These are phyloP conservation scores for Pelecanus crispus DNA, from an alignment of 2,113 vertebrate genomes.

Conservation along the genomic window DNA sequence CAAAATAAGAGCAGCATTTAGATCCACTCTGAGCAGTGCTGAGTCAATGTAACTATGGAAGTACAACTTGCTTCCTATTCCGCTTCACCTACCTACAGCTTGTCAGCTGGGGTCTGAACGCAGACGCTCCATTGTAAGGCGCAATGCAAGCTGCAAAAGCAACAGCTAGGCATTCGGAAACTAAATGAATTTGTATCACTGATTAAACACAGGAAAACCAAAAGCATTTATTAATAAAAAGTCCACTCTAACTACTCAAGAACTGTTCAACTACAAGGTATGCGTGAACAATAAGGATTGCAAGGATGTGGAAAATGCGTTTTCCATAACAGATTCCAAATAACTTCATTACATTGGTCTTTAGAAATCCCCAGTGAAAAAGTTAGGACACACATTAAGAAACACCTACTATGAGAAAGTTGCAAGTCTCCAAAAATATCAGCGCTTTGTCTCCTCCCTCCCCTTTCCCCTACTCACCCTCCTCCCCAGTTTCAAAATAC, in stretches of 20 bases:
- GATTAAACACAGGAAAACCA: neutral
- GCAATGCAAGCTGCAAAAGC: neutral
- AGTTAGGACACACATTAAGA: neutral
- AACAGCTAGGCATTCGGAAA: neutral
- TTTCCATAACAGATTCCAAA: neutral
- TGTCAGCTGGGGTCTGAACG: neutral
- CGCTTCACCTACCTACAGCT: neutral
- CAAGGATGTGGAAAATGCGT: neutral
- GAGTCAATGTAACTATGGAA: constrained; percentile 1
- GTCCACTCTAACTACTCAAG: neutral
- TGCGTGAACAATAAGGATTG: accelerated
- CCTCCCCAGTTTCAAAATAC: constrained; percentile 34
- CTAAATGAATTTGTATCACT: neutral
- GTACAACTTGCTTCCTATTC: neutral
- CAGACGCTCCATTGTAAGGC: neutral
- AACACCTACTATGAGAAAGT: neutral
- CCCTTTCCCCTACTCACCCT: neutral
- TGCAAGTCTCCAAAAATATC: neutral
- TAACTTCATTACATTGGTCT: neutral
- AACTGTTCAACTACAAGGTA: neutral
- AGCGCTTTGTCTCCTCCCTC: neutral
- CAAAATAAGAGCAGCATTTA: neutral
- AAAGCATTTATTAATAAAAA: neutral
- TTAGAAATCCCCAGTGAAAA: neutral
- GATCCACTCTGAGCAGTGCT: neutral